Percentiles rank a stretch among this genome's conserved stretches.
Evolutionary conservation across 2,113 vertebrate species (phyloP).

Genomic region (Gymnocephalus cernua): DNA sequence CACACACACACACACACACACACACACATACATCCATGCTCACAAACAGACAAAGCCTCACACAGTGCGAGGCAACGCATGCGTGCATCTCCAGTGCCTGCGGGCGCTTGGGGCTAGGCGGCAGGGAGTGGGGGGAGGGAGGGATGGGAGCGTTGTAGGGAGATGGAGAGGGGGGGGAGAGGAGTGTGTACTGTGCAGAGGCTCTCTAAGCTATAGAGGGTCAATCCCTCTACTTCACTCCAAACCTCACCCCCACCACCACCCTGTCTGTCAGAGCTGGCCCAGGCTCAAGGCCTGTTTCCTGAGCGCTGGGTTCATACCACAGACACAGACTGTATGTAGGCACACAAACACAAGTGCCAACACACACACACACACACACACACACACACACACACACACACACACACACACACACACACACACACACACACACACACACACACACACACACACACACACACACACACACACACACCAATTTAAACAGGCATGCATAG

Average conservation of each 20-base stretch:
- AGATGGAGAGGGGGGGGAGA: slow-evolving; percentile 43
- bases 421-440: slow-evolving; percentile 21
- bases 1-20: slow-evolving; percentile 58
- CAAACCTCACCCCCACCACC: slow-evolving; percentile 28
- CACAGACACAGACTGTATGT: slow-evolving; percentile 25
- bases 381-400: slow-evolving; percentile 19
- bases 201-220: slow-evolving; percentile 73
- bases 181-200: slow-evolving; percentile 58
- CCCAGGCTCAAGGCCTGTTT: slow-evolving; percentile 66
- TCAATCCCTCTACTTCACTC: slow-evolving; percentile 71
- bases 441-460: slow-evolving; percentile 32
- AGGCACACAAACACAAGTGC: slow-evolving; percentile 27
- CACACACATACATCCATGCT: slow-evolving; percentile 55
- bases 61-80: slow-evolving; percentile 74
- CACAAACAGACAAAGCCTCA: slow-evolving; percentile 80
- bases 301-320: slow-evolving; percentile 39
- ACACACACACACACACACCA: slow-evolving; percentile 10
- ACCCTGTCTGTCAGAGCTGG: slow-evolving; percentile 56
- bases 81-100: slow-evolving; percentile 79
- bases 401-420: slow-evolving; percentile 26
- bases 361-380: slow-evolving; percentile 8
- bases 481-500: slow-evolving; percentile 21
- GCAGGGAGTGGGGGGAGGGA: slow-evolving; percentile 66
- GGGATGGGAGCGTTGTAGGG: slow-evolving; percentile 37
- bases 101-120: slow-evolving; percentile 74